These are phyloP conservation scores for Cetonia aurata DNA, from an alignment of 2,888 invertebrate genomes.

Conservation along the genomic window DNA sequence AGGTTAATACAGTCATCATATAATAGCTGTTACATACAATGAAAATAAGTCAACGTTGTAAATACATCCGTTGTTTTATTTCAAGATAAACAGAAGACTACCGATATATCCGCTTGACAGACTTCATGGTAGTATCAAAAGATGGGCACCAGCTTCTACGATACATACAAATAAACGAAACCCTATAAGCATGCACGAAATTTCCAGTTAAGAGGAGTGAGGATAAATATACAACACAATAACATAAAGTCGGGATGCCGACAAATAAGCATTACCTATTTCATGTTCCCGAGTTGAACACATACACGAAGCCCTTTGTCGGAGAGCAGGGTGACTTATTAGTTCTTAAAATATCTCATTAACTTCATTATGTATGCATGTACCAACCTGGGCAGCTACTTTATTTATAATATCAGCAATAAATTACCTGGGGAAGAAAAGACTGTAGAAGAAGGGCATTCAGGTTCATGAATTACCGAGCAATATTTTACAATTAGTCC, in stretches of 20 bases:
- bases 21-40: too few species aligned
- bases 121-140: constrained; percentile 17
- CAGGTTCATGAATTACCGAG: constrained; percentile 45
- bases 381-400: not conserved
- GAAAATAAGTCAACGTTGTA: too few species aligned
- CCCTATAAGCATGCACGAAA: constrained; percentile 17
- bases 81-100: constrained; percentile 9
- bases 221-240: constrained; percentile 40
- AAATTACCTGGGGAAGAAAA: constrained; percentile 33
- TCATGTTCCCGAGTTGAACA: constrained; percentile 38
- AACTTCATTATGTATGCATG: constrained; percentile 37
- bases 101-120: constrained; percentile 30
- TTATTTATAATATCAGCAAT: constrained; percentile 37
- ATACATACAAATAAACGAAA: constrained; percentile 25
- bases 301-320: constrained; percentile 36
- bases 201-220: constrained; percentile 28
- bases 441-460: constrained; percentile 11
- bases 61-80: constrained; percentile 24
- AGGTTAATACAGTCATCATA: too few species aligned
- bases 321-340: constrained; percentile 42
- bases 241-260: constrained; percentile 32
- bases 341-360: constrained; percentile 47
- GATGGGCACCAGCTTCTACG: constrained; percentile 22
- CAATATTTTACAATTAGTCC: constrained; percentile 47
- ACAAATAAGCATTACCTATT: constrained; percentile 41